A percentile compares a stretch with the other conserved stretches of the same genome.
phyloP scores from a whole-genome alignment of 2,888 invertebrate species.

The Ectemnius continuus region DNA sequence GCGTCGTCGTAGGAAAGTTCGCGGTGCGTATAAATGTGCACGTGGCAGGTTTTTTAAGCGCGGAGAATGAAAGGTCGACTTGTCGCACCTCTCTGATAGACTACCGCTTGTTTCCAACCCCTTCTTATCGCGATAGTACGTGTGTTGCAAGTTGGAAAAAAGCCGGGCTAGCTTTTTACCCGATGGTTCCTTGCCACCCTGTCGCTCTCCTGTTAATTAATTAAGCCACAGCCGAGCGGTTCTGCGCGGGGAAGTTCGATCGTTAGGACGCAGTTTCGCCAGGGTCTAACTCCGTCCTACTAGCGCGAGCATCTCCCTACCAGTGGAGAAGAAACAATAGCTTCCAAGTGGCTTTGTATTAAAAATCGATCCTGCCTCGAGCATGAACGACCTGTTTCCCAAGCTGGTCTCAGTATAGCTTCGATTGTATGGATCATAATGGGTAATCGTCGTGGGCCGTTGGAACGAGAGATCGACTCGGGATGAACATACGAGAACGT shows the following conservation, averaged over 20 bases:
- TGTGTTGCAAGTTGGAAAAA: slow-evolving; percentile 12
- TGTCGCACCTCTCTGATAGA: too few relatives aligned
- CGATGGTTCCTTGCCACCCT: not conserved
- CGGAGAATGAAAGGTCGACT: too few relatives aligned
- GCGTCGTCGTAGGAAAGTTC: not conserved
- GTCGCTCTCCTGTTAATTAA: not conserved
- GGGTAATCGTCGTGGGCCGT: not conserved
- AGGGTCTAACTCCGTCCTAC: too few relatives aligned
- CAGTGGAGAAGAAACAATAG: slow-evolving; percentile 1
- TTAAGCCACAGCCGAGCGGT: not conserved
- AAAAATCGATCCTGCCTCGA: slow-evolving; percentile 3
- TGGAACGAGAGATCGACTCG: not conserved
- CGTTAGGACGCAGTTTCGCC: slow-evolving; percentile 3
- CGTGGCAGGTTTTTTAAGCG: too few relatives aligned
- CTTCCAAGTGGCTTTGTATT: not conserved
- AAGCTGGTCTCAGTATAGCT: too few relatives aligned
- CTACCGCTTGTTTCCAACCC: too few relatives aligned
- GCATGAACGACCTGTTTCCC: too few relatives aligned
- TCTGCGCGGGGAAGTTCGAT: not conserved
- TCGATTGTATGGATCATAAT: not conserved
- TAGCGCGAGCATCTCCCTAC: not conserved
- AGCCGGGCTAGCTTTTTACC: not conserved
- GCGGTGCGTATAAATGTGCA: too few relatives aligned
- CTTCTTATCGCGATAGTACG: too few relatives aligned
- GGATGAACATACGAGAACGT: too few relatives aligned